Evolutionary conservation across 2,113 vertebrate genomes (phyloP).

Genomic region (Epinephelus moara): DNA sequence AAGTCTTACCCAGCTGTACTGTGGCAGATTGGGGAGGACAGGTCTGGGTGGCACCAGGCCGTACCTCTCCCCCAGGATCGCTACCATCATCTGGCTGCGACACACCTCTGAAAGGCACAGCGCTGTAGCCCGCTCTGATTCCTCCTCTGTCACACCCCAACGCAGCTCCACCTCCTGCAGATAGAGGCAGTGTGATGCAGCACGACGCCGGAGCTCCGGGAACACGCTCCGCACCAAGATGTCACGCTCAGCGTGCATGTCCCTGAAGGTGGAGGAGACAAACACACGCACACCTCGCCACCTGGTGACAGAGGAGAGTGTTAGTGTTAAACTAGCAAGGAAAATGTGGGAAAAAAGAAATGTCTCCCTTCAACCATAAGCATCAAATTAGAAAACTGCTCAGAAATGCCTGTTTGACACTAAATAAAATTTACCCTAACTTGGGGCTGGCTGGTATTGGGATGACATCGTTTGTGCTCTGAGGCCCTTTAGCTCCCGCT

Average conservation of each 20-base stretch:
- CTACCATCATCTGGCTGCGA: constrained; percentile 89
- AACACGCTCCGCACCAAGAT: constrained; percentile 87
- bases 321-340: neutral
- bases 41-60: constrained; percentile 84
- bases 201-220: constrained; percentile 87
- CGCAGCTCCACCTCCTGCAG: constrained; percentile 91
- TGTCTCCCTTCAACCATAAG: neutral
- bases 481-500: constrained; percentile 51
- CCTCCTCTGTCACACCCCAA: constrained; percentile 92
- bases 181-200: constrained; percentile 79
- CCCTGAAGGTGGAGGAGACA: constrained; percentile 93
- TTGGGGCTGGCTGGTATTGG: constrained; percentile 67
- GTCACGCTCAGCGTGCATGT: constrained; percentile 92
- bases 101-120: constrained; percentile 91
- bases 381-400: neutral
- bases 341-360: neutral
- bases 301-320: constrained; percentile 66
- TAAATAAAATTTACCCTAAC: constrained; percentile 47
- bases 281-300: constrained; percentile 89
- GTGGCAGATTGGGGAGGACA: constrained; percentile 86
- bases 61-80: constrained; percentile 90
- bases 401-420: neutral
- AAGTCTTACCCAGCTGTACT: constrained; percentile 89
- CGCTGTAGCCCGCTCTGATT: constrained; percentile 84
- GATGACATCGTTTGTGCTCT: constrained; percentile 26